Evolutionary conservation across 2,888 invertebrate genomes (phyloP).

Genomic region (Rhaphigaster nebulosa): DNA sequence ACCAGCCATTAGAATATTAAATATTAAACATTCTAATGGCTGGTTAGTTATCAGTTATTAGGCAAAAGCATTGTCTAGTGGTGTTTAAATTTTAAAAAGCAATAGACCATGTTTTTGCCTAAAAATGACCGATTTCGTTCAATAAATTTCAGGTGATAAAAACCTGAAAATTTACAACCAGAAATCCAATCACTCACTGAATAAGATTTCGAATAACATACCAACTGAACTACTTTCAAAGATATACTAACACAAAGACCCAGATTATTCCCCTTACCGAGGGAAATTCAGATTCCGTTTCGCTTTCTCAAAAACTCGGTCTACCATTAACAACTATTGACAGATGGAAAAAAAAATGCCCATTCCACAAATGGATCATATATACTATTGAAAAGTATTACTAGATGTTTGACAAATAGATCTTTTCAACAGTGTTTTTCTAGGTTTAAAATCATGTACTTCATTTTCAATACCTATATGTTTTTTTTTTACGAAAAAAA

Average conservation of each 20-base stretch:
- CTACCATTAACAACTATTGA: neutral
- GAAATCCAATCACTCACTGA: neutral
- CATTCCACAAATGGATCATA: neutral
- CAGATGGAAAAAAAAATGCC: neutral
- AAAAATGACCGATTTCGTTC: neutral
- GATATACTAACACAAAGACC: slow-evolving; percentile 30
- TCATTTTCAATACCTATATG: too few species aligned
- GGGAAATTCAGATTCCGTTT: slow-evolving; percentile 33
- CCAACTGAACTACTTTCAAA: neutral
- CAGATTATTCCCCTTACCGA: neutral
- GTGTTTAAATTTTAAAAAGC: too few species aligned
- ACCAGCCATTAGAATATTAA: too few species aligned
- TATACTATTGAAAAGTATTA: neutral
- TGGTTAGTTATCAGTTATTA: too few species aligned
- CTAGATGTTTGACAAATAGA: neutral
- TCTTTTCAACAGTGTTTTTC: neutral
- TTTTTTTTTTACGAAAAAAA: too few species aligned
- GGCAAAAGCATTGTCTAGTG: too few species aligned
- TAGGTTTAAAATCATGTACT: neutral
- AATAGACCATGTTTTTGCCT: too few species aligned
- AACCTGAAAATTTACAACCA: neutral
- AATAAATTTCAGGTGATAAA: neutral
- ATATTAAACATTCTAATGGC: too few species aligned
- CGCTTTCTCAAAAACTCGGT: neutral
- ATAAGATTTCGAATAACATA: neutral